phyloP scores from a whole-genome alignment of 2,888 invertebrate species.

The Acleris laterana region DNA sequence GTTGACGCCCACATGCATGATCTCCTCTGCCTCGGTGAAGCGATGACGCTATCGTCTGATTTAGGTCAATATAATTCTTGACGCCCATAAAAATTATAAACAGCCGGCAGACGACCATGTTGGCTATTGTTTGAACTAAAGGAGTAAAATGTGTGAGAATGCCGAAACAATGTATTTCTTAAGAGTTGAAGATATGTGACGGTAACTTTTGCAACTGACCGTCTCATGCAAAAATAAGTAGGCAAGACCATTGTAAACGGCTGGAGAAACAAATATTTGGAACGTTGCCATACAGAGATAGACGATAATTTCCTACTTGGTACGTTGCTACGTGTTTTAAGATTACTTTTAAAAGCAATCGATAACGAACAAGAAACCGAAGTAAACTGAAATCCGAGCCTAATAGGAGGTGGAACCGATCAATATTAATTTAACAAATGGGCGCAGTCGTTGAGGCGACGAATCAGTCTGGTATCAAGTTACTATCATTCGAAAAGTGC shows the following conservation, averaged over 20 bases:
- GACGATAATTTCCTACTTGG: constrained; percentile 25
- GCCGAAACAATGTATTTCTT: constrained; percentile 10
- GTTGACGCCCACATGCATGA: constrained; percentile 66
- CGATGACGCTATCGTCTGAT: constrained; percentile 74
- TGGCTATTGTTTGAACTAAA: constrained; percentile 23
- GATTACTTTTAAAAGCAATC: constrained; percentile 24
- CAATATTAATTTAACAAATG: constrained; percentile 45
- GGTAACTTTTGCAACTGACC: too few relatives aligned
- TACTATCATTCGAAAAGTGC: constrained; percentile 17
- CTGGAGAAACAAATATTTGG: constrained; percentile 36
- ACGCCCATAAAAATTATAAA: constrained; percentile 70
- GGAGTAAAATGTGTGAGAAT: constrained; percentile 27
- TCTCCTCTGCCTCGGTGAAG: constrained; percentile 55
- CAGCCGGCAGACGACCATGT: constrained; percentile 21
- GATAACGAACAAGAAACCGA: constrained; percentile 25
- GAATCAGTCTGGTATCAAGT: constrained; percentile 24
- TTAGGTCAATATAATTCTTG: constrained; percentile 75
- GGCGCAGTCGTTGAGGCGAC: constrained; percentile 24
- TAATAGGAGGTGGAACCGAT: constrained; percentile 40
- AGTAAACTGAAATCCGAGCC: constrained; percentile 35
- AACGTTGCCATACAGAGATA: constrained; percentile 25
- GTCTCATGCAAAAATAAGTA: constrained; percentile 32
- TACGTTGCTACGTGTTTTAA: constrained; percentile 12
- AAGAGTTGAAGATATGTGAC: constrained; percentile 9
- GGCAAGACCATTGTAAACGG: constrained; percentile 22